Evolutionary conservation across 2,797 vertebrate species (phyloP), one percentile per base, ranked within the genome.

Genomic region (Gymnodraco acuticeps): DNA sequence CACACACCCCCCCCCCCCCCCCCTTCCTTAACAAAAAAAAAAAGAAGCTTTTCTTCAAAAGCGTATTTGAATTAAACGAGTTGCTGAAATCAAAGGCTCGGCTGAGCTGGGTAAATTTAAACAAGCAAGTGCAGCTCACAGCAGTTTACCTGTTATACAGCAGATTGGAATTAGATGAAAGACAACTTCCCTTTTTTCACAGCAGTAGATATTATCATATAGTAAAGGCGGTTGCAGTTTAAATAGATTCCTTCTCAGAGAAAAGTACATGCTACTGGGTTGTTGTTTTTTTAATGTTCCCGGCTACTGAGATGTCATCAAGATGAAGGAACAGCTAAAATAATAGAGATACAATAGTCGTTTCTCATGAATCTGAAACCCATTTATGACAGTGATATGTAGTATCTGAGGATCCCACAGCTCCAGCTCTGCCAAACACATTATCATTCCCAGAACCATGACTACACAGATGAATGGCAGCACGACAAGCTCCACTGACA

Each of bases 41-140:
- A 66, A 62, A 73, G 67, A 83, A 43, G 46, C 70, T 69, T 95
- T 95, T 96, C 96, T 97, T 97, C 96, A 97, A 96, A 96, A 96
- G 95, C 94, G 95, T 93, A 96, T 98, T 97, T 96, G 96, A 98
- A 98, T 98, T 97, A 97, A 96, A 95, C 89, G 95, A 96, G 95
- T 95, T 96, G 95, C 95, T 93, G 94, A 95, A 97, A 98, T 98
- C 97, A 99, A 98, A 98, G 95, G 88, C 93, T 90, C 90, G 90
- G 94, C 94, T 59, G 75, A 93, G 96, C 93, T 90, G 93, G 94
- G 94, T 96, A 96, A 96, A 96, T 96, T 97, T 97, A 96, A 97
- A 97, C 95, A 97, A 97, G 95, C 95, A 96, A 96, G 94, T 89
- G 93, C 88, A 94, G 90, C 95, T 96, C 95, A 95, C 94, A 97